phyloP scores from a whole-genome alignment of 2,888 invertebrate species.

The Phalera bucephala region DNA sequence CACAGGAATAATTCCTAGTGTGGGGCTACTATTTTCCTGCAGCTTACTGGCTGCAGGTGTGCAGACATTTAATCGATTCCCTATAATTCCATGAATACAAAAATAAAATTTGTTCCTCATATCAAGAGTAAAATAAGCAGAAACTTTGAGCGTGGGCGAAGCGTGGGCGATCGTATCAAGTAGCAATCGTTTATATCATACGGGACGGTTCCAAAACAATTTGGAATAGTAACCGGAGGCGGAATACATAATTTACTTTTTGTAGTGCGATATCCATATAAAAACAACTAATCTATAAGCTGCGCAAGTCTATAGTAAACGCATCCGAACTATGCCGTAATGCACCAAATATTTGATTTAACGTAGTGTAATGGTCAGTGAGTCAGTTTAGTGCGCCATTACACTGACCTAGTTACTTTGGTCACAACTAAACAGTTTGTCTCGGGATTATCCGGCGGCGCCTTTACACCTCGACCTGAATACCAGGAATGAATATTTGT shows the following conservation, averaged over 20 bases:
- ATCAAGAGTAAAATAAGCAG: conserved; percentile 27
- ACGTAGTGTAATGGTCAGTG: conserved; percentile 32
- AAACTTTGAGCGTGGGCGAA: conserved; percentile 27
- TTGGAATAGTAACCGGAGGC: background rate
- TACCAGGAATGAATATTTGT: conserved; percentile 49
- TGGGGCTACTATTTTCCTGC: too few species aligned
- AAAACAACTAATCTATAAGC: background rate
- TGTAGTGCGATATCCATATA: too few species aligned
- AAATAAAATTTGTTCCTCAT: conserved; percentile 22
- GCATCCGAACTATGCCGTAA: background rate
- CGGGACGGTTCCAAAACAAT: conserved; percentile 31
- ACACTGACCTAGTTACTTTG: conserved; percentile 48
- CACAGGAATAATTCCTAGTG: too few species aligned
- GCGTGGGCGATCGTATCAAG: conserved; percentile 30
- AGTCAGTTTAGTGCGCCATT: conserved; percentile 39
- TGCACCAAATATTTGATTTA: conserved; percentile 3
- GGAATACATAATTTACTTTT: background rate
- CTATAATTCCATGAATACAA: background rate
- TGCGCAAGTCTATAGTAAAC: background rate
- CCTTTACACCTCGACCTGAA: conserved; percentile 53
- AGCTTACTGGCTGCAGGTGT: too few species aligned
- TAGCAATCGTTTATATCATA: conserved; percentile 35
- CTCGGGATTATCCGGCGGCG: conserved; percentile 51
- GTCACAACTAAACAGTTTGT: conserved; percentile 44
- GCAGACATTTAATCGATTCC: background rate